Base-by-base conservation (phyloP, 2,113 vertebrate genomes). In the Himantopus leucocephalus region DNA sequence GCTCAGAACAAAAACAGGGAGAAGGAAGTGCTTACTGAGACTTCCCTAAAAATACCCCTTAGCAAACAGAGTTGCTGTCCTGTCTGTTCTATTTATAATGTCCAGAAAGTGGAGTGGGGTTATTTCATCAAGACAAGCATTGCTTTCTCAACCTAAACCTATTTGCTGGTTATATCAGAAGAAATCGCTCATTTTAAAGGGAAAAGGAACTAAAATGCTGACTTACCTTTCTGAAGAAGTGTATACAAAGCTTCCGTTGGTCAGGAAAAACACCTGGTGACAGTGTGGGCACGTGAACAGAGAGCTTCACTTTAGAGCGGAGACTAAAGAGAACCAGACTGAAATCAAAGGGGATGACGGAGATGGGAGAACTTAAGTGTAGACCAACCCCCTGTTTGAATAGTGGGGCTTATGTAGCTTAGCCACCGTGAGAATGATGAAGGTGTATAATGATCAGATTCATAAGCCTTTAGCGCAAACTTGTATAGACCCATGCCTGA, bases 11-110 rank as follows among this genome's bases (percentile, higher is more conserved):
- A 37, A 68, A 52, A 34, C 8, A 39, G 62, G 23, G 27, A 56
- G n/a, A 56, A 90, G 39, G 92, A 92, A 94, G 64, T 24, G 27
- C 35, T 73, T 62, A 48, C 35, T 79, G 58, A 39, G 7, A 83
- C 82, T 95, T 95, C 83, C 20, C 55, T 90, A 82, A 68, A 81
- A 88, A 85, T 64, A 55, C 8, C 22, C 39, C 64, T 56, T 52
- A 86, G 43, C 47, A 17, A 50, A 79, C 55, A 75, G 34, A 90
- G 9, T 29, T 76, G 43, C 78, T 58, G 45, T 66, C 22, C 24
- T 63, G 6, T 58, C 18, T 39, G 3, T 60, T 85, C 50, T 75
- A 37, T 62, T 71, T 85, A 47, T 43, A 62, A 53, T 48, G 29
- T 53, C 34, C 67, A 23, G 35, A 53, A 79, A 93, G 17, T 2